Conservation (phyloP, 2,888 invertebrate species). For the Dynastes maya region DNA sequence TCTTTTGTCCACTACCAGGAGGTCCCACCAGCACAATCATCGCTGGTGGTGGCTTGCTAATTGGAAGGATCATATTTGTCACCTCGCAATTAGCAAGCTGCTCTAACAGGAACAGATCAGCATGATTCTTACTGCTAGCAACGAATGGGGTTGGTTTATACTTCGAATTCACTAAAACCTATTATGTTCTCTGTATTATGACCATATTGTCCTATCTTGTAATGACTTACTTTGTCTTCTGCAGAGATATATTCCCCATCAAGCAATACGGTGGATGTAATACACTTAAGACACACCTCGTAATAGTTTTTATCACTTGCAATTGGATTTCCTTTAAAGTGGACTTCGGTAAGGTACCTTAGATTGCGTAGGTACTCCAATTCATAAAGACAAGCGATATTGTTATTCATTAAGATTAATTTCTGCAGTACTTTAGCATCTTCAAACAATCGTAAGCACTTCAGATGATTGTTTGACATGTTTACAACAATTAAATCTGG, state of each 20-base stretch:
- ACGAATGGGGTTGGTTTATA: slow-evolving; percentile 63
- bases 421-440: slow-evolving; percentile 65
- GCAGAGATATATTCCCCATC: slow-evolving; percentile 66
- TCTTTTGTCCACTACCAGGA: slow-evolving; percentile 58
- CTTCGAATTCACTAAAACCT: slow-evolving; percentile 63
- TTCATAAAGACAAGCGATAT: slow-evolving; percentile 66
- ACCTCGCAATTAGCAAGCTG: slow-evolving; percentile 65
- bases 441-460: slow-evolving; percentile 73
- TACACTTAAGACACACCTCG: slow-evolving; percentile 65
- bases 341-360: slow-evolving; percentile 64
- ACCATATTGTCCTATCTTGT: not conserved
- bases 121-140: slow-evolving; percentile 62
- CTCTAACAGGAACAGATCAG: slow-evolving; percentile 64
- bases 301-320: slow-evolving; percentile 61
- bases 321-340: slow-evolving; percentile 66
- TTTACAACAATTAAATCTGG: slow-evolving; percentile 73
- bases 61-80: slow-evolving; percentile 64
- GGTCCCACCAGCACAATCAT: slow-evolving; percentile 70
- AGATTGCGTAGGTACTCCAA: slow-evolving; percentile 64
- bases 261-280: slow-evolving; percentile 64
- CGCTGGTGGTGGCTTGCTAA: slow-evolving; percentile 65
- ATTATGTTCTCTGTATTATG: slow-evolving; percentile 13
- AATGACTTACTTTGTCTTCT: slow-evolving; percentile 61
- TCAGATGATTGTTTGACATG: slow-evolving; percentile 73
- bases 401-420: slow-evolving; percentile 66